Base-by-base conservation (phyloP, 1,140 invertebrate genomes). In the Hyles vespertilio region DNA sequence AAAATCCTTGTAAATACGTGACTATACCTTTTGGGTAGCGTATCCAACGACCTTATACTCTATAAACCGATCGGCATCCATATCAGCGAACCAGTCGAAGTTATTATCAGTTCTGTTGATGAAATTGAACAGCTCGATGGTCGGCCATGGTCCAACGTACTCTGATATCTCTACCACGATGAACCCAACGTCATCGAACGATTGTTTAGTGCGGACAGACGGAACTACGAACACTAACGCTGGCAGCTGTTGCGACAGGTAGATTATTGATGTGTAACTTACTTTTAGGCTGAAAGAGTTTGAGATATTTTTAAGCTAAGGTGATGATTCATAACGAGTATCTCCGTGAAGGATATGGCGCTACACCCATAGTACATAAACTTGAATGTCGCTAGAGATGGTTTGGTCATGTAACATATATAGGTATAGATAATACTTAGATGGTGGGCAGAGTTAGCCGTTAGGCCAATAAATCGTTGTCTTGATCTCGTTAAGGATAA, bases 161-260 rank as follows among this genome's bases (percentile, higher is more conserved):
- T 51, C 59, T 22, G 57, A 59, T 12, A 50, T 53, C 0, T 72
- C 55, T 1, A 80, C 72, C 0, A 82, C 57, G 47, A 84, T 72
- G 36, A 82, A 72, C 0, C 74, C 81, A 2, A 82, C 74, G 54
- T 84, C 79, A 32, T 84, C 81, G 46, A 67, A 82, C 0, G 56
- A 44, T 54, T 81, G 78, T 55, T 79, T 77, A 0, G 65, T 63
- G 2, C 48, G 6, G 4, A 76, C 64, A 0, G 74, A 61, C 1
- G 79, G 79, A 2, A 74, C 1, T 0, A 84, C 69, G 40, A 84
- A 78, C 0, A 75, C 74, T 62, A 68, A 58, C 0, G 56, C 68
- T 3, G 51, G 50, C 0, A 81, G 36, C 2, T 46, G 47, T 9
- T 68, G 40, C 3, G 64, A 45, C n/a, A 67, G 47, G 52, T 84